Conservation (phyloP, 2,888 invertebrate species). For the Sthenelais limicola region DNA sequence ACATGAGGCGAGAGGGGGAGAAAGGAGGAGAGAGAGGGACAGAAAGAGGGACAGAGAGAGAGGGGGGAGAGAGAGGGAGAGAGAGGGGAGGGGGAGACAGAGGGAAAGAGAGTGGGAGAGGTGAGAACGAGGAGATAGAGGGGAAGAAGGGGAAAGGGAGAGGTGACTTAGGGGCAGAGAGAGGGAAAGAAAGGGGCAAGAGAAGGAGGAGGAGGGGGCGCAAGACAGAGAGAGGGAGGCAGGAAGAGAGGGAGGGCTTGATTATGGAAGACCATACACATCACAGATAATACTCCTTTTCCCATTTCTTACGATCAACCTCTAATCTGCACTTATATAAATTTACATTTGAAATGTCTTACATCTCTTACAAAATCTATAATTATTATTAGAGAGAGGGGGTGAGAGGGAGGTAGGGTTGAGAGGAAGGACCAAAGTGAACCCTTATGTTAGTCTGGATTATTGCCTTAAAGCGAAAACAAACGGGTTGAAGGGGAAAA, state of each 20-base stretch:
- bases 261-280: too few species aligned
- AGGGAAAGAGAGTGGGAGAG: background rate
- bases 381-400: too few species aligned
- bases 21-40: background rate
- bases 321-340: too few species aligned
- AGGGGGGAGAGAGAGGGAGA: conserved; percentile 16
- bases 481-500: too few species aligned
- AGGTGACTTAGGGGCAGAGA: background rate
- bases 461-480: too few species aligned
- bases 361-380: too few species aligned
- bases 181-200: background rate
- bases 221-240: background rate
- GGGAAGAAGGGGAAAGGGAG: background rate
- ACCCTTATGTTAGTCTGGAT: too few species aligned
- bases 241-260: background rate
- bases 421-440: too few species aligned
- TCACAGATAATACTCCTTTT: too few species aligned
- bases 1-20: background rate
- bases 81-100: background rate
- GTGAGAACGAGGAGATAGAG: background rate
- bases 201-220: background rate
- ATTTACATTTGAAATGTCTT: too few species aligned
- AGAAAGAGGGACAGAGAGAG: background rate
- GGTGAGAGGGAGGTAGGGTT: too few species aligned
- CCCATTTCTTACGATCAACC: too few species aligned